A percentile compares a stretch with the other conserved stretches of the same genome.
Evolutionary conservation across 2,797 vertebrate genomes (phyloP).

Genomic region (Emydoidea blandingii): DNA sequence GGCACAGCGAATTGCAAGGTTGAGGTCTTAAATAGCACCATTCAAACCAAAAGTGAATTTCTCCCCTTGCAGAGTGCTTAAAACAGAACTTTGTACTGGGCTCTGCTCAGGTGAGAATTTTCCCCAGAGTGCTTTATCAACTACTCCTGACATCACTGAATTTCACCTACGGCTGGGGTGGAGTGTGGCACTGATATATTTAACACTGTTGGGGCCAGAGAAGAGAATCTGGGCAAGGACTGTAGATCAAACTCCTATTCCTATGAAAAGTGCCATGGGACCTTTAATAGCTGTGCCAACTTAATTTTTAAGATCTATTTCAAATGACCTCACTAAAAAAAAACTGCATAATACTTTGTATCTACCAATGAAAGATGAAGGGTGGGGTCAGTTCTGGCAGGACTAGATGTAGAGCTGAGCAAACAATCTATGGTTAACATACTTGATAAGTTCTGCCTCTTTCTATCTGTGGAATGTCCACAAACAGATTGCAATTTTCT

Average conservation of each 20-base stretch:
- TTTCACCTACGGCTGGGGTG: background rate
- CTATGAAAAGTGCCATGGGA: background rate
- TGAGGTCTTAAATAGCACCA: background rate
- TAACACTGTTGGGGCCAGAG: background rate
- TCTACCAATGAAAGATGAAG: background rate
- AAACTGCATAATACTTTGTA: background rate
- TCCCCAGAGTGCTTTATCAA: background rate
- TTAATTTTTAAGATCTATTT: background rate
- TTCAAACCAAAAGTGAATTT: background rate
- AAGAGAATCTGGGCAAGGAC: background rate
- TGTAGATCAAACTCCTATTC: background rate
- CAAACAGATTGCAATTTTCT: background rate
- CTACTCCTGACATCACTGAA: background rate
- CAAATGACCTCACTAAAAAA: background rate
- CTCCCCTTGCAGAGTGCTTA: background rate
- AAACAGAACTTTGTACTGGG: rapidly evolving
- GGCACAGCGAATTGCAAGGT: background rate
- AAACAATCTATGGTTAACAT: background rate
- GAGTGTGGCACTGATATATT: background rate
- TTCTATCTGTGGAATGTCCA: background rate
- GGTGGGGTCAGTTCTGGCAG: background rate
- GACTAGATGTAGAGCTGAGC: background rate
- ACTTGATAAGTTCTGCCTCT: background rate
- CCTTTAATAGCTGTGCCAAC: background rate
- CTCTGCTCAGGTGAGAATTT: background rate